phyloP scores from a whole-genome alignment of 2,888 invertebrate species.

The Drosophila eohydei region DNA sequence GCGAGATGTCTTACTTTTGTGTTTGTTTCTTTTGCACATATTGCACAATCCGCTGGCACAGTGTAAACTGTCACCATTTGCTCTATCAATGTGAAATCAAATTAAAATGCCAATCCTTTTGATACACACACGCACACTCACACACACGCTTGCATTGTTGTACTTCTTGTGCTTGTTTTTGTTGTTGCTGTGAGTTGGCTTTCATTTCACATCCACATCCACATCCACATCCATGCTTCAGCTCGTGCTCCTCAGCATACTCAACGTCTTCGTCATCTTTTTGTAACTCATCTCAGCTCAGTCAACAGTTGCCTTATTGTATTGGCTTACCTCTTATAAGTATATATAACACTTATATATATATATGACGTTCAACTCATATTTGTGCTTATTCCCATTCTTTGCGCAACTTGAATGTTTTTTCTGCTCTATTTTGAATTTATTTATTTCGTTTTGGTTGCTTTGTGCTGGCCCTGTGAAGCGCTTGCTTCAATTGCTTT shows the following conservation, averaged over 20 bases:
- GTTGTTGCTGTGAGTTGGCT: conserved; percentile 28
- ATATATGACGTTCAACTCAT: conserved; percentile 10
- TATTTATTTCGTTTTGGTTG: conserved; percentile 4
- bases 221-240: background rate
- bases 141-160: conserved; percentile 44
- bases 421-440: conserved; percentile 3
- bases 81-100: conserved; percentile 69
- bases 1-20: conserved; percentile 12
- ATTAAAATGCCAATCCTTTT: conserved; percentile 75
- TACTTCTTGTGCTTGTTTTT: conserved; percentile 19
- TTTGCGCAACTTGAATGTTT: conserved; percentile 19
- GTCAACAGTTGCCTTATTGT: conserved; percentile 45
- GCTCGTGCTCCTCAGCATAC: background rate
- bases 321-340: conserved; percentile 26
- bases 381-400: conserved; percentile 33
- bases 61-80: conserved; percentile 45
- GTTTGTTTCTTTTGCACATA: conserved; percentile 32
- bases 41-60: conserved; percentile 31
- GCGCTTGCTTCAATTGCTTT: conserved; percentile 3
- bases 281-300: conserved; percentile 21
- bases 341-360: background rate
- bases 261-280: conserved; percentile 19
- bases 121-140: conserved; percentile 28
- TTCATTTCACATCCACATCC: background rate
- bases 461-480: conserved; percentile 11